These are phyloP conservation scores for Arothron firmamentum DNA, from an alignment of 2,113 vertebrate genomes.

Conservation along the genomic window DNA sequence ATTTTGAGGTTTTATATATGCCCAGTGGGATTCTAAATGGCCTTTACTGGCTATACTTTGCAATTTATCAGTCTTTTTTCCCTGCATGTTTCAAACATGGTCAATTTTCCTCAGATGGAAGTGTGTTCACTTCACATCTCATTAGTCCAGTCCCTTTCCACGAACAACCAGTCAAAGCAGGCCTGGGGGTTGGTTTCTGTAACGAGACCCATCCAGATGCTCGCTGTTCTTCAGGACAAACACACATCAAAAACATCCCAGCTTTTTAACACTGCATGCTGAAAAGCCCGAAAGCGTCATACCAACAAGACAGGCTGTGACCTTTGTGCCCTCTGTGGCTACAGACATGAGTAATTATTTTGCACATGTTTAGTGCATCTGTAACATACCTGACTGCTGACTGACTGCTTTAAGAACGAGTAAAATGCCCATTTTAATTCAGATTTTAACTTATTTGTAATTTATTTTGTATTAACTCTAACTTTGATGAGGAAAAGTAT, in stretches of 20 bases:
- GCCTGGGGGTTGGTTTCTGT: constrained; percentile 42
- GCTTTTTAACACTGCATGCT: constrained; percentile 25
- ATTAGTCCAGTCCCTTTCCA: constrained; percentile 53
- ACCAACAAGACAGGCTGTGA: constrained; percentile 21
- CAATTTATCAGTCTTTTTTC: constrained; percentile 13
- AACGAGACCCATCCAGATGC: constrained; percentile 63
- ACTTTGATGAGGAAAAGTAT: not conserved
- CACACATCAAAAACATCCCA: constrained; percentile 8
- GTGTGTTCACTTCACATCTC: constrained; percentile 43
- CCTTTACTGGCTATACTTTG: constrained; percentile 19
- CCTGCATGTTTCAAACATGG: constrained; percentile 18
- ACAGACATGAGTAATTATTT: constrained; percentile 16
- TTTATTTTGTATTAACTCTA: not conserved
- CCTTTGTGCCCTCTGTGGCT: constrained; percentile 34
- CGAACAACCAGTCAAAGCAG: constrained; percentile 49
- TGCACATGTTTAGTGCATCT: constrained; percentile 12
- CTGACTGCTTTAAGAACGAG: not conserved
- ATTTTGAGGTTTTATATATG: constrained; percentile 17
- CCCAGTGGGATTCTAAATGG: constrained; percentile 12
- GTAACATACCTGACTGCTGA: constrained; percentile 2
- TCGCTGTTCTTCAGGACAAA: constrained; percentile 46
- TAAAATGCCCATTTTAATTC: not conserved
- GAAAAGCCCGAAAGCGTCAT: constrained; percentile 23
- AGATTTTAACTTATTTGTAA: not conserved
- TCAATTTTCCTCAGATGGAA: constrained; percentile 29